These are phyloP conservation scores for Embiotoca jacksoni DNA, from an alignment of 2,113 vertebrate genomes.

Conservation along the genomic window DNA sequence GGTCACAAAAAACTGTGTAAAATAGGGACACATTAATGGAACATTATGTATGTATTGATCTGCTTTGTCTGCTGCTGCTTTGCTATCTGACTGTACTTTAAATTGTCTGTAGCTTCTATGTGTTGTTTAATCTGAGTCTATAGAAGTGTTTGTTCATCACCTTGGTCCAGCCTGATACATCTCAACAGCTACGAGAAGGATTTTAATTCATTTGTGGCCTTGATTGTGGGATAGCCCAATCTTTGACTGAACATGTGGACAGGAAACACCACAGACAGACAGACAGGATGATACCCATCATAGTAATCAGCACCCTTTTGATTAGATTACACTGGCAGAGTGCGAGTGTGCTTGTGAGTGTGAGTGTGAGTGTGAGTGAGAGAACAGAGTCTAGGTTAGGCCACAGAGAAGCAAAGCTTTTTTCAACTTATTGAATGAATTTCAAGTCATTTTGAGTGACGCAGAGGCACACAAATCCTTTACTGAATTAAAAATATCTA, in stretches of 20 bases:
- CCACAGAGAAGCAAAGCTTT: too few species aligned
- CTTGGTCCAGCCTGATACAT: not conserved
- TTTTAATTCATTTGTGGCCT: not conserved
- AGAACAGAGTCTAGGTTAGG: too few species aligned
- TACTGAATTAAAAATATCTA: too few species aligned
- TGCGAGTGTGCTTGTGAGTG: too few species aligned
- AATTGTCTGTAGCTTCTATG: not conserved
- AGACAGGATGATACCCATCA: constrained; percentile 34
- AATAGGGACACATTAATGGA: not conserved
- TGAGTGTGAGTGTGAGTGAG: too few species aligned
- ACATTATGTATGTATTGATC: constrained; percentile 8
- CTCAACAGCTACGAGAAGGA: not conserved
- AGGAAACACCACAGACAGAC: constrained; percentile 49
- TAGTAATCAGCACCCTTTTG: constrained; percentile 1
- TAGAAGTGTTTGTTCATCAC: not conserved
- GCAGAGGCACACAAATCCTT: too few species aligned
- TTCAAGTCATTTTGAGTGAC: too few species aligned
- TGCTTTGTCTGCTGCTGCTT: not conserved
- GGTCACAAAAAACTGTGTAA: not conserved
- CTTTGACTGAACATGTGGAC: not conserved
- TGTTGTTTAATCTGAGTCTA: not conserved
- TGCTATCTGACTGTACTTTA: too few species aligned
- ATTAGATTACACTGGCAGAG: constrained; percentile 27
- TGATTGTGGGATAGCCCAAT: not conserved
- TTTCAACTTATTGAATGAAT: too few species aligned